Percentiles rank a stretch among this genome's conserved stretches.
Conservation (phyloP, 1,140 invertebrate genomes). For the Mactra quadrangularis region DNA sequence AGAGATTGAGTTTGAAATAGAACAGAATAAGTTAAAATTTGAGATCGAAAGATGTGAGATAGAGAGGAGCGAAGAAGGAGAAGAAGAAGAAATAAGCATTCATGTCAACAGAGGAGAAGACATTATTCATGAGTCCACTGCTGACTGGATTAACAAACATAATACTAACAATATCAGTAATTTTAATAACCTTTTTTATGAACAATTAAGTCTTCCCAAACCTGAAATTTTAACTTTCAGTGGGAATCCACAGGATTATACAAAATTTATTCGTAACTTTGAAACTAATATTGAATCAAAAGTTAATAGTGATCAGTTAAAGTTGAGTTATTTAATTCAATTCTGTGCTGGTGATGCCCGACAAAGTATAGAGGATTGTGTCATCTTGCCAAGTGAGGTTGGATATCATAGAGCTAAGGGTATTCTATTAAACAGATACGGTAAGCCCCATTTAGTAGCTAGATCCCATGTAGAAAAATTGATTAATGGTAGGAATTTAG, state of each 20-base stretch:
- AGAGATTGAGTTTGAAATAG: too few species aligned
- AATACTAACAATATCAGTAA: too few species aligned
- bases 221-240: slow-evolving; percentile 8
- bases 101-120: too few species aligned
- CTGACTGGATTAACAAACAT: too few species aligned
- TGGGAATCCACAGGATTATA: slow-evolving; percentile 35
- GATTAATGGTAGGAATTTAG: not conserved
- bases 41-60: too few species aligned
- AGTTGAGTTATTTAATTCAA: slow-evolving; percentile 30
- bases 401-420: not conserved
- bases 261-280: slow-evolving; percentile 45
- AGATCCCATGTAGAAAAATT: slow-evolving; percentile 12
- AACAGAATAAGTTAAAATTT: too few species aligned
- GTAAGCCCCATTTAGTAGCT: slow-evolving; percentile 17
- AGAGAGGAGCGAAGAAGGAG: too few species aligned
- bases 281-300: slow-evolving; percentile 33
- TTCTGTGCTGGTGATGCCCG: slow-evolving; percentile 3
- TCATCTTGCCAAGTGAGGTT: not conserved
- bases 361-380: slow-evolving; percentile 6
- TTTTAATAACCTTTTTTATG: too few species aligned
- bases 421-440: not conserved
- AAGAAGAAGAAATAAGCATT: too few species aligned
- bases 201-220: too few species aligned
- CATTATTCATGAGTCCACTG: too few species aligned
- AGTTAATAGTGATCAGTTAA: slow-evolving; percentile 4